Conservation (phyloP, 2,797 vertebrate species). For the Microctenopoma steveboyesi region DNA sequence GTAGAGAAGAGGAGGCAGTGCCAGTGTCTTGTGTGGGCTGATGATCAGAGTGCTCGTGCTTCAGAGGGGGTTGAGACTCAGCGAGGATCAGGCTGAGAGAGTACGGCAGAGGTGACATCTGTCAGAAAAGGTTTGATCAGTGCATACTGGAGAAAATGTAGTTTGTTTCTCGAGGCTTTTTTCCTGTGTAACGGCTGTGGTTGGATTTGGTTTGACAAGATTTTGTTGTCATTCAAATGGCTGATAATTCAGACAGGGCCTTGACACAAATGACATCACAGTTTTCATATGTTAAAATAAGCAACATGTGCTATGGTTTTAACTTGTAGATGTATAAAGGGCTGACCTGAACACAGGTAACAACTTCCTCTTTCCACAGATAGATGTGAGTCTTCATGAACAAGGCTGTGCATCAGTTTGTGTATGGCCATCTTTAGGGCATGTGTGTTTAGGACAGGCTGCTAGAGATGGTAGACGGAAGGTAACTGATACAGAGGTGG, state of each 20-base stretch:
- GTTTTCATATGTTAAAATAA: neutral
- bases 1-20: slow-evolving; percentile 37
- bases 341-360: slow-evolving; percentile 55
- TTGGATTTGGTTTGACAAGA: slow-evolving; percentile 25
- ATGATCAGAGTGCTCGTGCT: slow-evolving; percentile 51
- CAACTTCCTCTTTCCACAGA: slow-evolving; percentile 59
- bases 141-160: slow-evolving; percentile 21
- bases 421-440: slow-evolving; percentile 1
- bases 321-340: slow-evolving; percentile 16
- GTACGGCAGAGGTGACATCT: slow-evolving; percentile 51
- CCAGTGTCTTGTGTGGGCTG: slow-evolving; percentile 56
- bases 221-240: neutral
- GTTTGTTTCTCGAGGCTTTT: slow-evolving; percentile 14
- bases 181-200: neutral
- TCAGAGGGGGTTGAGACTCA: slow-evolving; percentile 36
- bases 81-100: slow-evolving; percentile 45
- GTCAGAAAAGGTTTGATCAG: slow-evolving; percentile 57
- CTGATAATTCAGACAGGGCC: neutral
- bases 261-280: neutral
- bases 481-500: slow-evolving; percentile 21
- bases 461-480: slow-evolving; percentile 16
- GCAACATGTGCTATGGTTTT: neutral
- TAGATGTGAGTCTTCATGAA: slow-evolving; percentile 57
- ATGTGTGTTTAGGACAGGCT: neutral
- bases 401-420: slow-evolving; percentile 7